phyloP scores from a whole-genome alignment of 2,797 vertebrate species.

The Rhincodon typus region DNA sequence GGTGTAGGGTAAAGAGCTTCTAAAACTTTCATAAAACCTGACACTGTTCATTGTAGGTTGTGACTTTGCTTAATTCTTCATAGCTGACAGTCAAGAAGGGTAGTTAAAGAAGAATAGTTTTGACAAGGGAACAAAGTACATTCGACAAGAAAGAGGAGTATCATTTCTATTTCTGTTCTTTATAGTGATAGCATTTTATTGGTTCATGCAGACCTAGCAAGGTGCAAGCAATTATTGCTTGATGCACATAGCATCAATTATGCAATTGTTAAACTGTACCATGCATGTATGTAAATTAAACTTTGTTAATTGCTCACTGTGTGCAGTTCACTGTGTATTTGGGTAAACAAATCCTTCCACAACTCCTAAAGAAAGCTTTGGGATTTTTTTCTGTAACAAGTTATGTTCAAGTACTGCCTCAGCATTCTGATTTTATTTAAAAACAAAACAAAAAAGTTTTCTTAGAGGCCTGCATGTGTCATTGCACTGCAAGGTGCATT shows the following conservation, averaged over 20 bases:
- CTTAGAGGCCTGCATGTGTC: no score
- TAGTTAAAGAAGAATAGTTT: not conserved
- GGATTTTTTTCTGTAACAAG: not conserved
- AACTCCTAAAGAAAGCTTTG: not conserved
- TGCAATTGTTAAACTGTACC: not conserved
- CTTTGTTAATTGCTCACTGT: constrained; percentile 17
- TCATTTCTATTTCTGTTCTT: not conserved
- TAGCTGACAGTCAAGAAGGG: not conserved
- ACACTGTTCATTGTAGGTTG: not conserved
- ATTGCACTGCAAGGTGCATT: not conserved
- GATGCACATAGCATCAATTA: not conserved
- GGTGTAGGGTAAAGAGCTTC: not conserved
- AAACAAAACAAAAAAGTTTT: not conserved
- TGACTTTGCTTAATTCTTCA: not conserved
- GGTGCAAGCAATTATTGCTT: not conserved
- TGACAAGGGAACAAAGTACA: not conserved
- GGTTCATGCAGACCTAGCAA: not conserved
- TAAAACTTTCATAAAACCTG: not conserved
- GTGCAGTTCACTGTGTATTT: not conserved
- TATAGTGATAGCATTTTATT: not conserved
- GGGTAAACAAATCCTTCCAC: not conserved
- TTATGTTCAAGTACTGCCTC: not conserved
- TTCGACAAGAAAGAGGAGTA: not conserved
- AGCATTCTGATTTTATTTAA: not conserved
- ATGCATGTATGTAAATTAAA: constrained; percentile 9